Evolutionary conservation across 1,140 invertebrate genomes (phyloP), one percentile per base, ranked within the genome.

Genomic region (Fopius arisanus): DNA sequence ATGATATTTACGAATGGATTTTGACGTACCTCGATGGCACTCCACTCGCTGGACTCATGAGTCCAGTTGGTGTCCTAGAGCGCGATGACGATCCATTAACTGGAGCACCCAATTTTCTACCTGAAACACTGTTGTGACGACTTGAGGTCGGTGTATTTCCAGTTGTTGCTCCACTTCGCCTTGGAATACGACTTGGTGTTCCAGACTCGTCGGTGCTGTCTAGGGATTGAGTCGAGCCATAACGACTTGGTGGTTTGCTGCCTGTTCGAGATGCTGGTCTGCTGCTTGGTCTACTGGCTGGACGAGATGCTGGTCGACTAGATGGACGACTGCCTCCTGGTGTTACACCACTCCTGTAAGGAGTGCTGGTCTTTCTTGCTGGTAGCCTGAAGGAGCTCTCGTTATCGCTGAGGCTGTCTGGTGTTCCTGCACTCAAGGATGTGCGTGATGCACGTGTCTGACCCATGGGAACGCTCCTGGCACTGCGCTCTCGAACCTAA

Each of bases 221-320:
- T 70, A 97, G 89, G 21, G 96, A 97, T 59, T 96, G 91, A 79
- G 96, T 96, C 33, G 97, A 98, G 74, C 96, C 96, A 82, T 97
- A 95, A 81, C 96, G 92, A 82, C 96, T 97, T 21, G 96, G 94
- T 78, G 96, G 96, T 85, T 96, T 96, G 37, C 94, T 95, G 51
- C 94, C 93, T 76, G 92, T 90, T 80, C 96, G 91, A 79, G 94
- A 96, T 37, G 93, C 92, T 65, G 95, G 93, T 80, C 95, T 90
- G 51, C 94, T 96, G 40, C 92, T 91, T 51, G 94, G 93, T 83
- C 92, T 87, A 81, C 90, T 91, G n/a, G 88, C 84, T 29, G 90
- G 88, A 77, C 93, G 90, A 70, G 94, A 96, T 16, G 93, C 81
- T 26, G 90, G 88, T 65, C 90, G 84, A 69, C 90, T 91, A 41